Conservation (phyloP, 1,140 invertebrate species). For the Portunus trituberculatus region DNA sequence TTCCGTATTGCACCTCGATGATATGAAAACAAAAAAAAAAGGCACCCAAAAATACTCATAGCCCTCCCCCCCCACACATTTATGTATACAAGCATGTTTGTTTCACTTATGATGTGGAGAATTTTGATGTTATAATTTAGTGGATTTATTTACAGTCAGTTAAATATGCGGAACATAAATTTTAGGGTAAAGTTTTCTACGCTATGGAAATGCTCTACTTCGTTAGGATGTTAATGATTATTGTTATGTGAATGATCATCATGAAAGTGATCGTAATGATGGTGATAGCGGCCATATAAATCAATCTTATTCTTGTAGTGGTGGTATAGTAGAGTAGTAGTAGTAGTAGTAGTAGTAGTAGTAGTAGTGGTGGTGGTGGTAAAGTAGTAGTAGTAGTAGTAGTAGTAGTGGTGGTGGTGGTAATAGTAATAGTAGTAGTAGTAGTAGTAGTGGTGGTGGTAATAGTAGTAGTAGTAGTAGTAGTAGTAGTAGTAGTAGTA, state of each 20-base stretch:
- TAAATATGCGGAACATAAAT: not conserved
- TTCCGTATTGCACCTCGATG: too few species aligned
- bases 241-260: not conserved
- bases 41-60: too few species aligned
- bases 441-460: not conserved
- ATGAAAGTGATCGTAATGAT: not conserved
- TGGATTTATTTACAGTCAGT: not conserved
- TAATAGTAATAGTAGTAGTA: not conserved
- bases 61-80: too few species aligned
- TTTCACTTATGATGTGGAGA: not conserved
- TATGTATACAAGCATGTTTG: not conserved
- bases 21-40: too few species aligned
- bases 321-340: not conserved
- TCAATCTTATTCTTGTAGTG: not conserved
- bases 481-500: too few species aligned
- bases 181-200: not conserved
- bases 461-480: too few species aligned
- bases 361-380: too few species aligned
- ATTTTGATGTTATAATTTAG: not conserved
- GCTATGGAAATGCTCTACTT: too few species aligned
- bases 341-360: too few species aligned
- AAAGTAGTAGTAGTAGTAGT: too few species aligned
- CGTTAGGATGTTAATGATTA: too few species aligned
- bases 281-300: not conserved
- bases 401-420: too few species aligned